Evolutionary conservation across 2,113 vertebrate genomes (phyloP).

Genomic region (Ginglymostoma cirratum): DNA sequence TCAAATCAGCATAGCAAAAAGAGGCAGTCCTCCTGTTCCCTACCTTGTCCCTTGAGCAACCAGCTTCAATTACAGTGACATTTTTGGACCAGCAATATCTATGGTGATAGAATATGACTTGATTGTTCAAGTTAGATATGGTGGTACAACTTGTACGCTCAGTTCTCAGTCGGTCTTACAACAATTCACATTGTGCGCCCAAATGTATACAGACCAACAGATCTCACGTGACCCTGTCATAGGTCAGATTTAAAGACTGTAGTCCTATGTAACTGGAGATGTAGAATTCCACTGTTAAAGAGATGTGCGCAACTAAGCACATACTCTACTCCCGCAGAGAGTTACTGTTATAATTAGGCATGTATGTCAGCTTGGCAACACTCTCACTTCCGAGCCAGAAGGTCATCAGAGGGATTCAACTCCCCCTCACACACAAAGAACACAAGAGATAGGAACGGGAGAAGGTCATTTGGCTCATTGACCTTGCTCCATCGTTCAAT

Average conservation of each 20-base stretch:
- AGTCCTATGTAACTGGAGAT: not conserved
- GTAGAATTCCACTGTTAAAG: not conserved
- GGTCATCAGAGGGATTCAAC: not conserved
- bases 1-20: not conserved
- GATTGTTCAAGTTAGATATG: not conserved
- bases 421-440: not conserved
- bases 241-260: not conserved
- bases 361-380: not conserved
- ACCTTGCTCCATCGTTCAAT: too few species aligned
- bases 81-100: not conserved
- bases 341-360: not conserved
- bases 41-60: not conserved
- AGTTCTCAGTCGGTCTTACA: not conserved
- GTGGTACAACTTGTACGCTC: not conserved
- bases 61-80: not conserved
- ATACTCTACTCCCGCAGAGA: not conserved
- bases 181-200: not conserved
- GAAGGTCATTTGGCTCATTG: too few species aligned
- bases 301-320: too few species aligned
- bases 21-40: not conserved
- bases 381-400: not conserved
- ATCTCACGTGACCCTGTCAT: not conserved
- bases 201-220: not conserved
- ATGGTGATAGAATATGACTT: not conserved
- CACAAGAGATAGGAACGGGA: too few species aligned